Base-by-base conservation (phyloP, 2,113 vertebrate species). In the Prolemur simus region DNA sequence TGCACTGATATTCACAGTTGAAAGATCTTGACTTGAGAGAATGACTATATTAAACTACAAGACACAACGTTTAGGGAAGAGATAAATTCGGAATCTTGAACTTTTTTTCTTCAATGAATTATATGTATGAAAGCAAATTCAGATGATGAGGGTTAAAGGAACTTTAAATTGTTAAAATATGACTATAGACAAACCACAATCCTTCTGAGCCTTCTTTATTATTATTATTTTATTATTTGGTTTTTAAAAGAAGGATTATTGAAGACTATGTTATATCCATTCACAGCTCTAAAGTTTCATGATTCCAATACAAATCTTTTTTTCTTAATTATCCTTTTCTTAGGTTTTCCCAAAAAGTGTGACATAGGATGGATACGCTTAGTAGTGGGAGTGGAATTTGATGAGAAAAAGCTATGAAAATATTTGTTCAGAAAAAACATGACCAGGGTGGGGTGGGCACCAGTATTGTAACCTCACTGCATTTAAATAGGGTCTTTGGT, bases 381-480 rank as follows among this genome's bases (percentile, higher is more conserved):
- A 93, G 27, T 34, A 80, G 37, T 54, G 11, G 34, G 37, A 94
- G 8, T 89, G 12, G 82, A 87, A 94, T 71, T 9, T 82, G 39
- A 39, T 86, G 42, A 92, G 45, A 69, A 76, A 94, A 95, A 93
- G 77, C 47, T 81, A 85, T 66, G 32, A 94, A 95, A 94, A 84
- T 87, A 91, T 81, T 89, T 89, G 52, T 86, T 96, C 42, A 66
- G 54, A 87, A 84, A 94, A 92, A 71, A 73, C 6, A 69, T 60
- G 29, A 78, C 58, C 56, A n/a, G 39, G 42, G 8, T 87, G 27
- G 92, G n/a, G 23, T 20, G 34, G 63, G 56, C 42, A 88, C 60
- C 66, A 60, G 60, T 83, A 80, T 5, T 87, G 6, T 66, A 80
- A 94, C 14, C 42, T 78, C 4, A 13, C 1, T 84, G 27, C 42